Evolutionary conservation across 2,888 invertebrate species (phyloP).

Genomic region (Cyaniris semiargus): DNA sequence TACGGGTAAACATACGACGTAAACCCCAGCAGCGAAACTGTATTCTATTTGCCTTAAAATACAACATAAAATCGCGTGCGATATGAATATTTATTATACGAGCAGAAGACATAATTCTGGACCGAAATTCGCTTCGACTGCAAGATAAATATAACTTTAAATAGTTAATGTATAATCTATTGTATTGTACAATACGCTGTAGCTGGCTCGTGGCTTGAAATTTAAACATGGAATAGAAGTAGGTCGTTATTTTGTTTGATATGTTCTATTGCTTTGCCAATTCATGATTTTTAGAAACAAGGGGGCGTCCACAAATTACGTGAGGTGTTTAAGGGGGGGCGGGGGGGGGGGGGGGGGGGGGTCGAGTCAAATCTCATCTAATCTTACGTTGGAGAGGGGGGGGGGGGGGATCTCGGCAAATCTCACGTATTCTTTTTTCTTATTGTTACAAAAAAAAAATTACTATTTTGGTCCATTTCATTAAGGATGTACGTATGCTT

Average conservation of each 20-base stretch:
- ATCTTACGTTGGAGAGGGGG: no score
- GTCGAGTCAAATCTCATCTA: no score
- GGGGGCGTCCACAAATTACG: no score
- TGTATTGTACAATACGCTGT: conserved; percentile 18
- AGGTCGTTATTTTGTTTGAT: conserved; percentile 8
- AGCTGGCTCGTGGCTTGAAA: conserved; percentile 9
- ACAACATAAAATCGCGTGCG: conserved; percentile 9
- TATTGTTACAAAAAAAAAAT: no score
- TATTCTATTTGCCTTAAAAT: neutral
- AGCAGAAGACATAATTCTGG: conserved; percentile 10
- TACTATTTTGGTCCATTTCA: no score
- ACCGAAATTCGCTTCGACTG: conserved; percentile 17
- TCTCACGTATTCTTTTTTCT: no score
- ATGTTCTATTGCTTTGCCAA: conserved; percentile 7
- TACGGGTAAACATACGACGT: conserved; percentile 3
- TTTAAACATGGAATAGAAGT: conserved; percentile 9
- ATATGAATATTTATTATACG: conserved; percentile 22
- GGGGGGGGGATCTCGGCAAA: no score
- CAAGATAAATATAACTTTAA: conserved; percentile 22
- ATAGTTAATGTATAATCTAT: conserved; percentile 21
- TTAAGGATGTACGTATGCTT: no score
- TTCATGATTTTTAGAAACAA: neutral
- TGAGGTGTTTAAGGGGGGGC: no score
- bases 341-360: no score
- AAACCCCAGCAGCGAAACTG: neutral